These are phyloP conservation scores for Anabas testudineus DNA, from an alignment of 2,797 vertebrate species.

Conservation along the genomic window DNA sequence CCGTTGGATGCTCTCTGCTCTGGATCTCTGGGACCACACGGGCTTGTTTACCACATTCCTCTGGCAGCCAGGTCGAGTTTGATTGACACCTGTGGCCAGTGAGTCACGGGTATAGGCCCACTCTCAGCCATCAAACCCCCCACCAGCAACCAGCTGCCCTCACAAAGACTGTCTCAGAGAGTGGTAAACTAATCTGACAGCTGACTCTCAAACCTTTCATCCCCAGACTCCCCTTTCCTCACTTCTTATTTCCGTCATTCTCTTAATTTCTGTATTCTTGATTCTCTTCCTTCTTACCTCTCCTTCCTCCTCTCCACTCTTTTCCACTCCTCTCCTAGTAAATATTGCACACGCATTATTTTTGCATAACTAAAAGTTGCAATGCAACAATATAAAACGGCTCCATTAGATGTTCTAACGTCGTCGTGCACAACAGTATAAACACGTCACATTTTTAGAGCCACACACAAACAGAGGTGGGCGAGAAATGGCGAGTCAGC, in stretches of 20 bases:
- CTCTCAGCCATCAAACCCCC: conserved; percentile 24
- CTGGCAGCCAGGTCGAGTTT: conserved; percentile 46
- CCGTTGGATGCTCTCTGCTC: conserved; percentile 18
- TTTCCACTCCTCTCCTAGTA: no score
- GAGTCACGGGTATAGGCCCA: conserved; percentile 69
- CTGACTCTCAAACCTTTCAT: conserved; percentile 20
- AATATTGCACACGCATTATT: no score
- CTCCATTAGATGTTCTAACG: neutral
- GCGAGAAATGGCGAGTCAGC: conserved; percentile 55
- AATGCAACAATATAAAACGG: conserved; percentile 5
- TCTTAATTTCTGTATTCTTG: no score
- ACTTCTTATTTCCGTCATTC: neutral
- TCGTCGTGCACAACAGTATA: neutral
- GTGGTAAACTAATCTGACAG: conserved; percentile 54
- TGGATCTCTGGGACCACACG: conserved; percentile 59
- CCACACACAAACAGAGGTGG: conserved; percentile 23
- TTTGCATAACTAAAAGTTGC: neutral
- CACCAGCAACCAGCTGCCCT: conserved; percentile 34
- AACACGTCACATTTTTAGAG: conserved; percentile 24
- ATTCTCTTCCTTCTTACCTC: neutral
- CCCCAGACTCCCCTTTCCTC: neutral
- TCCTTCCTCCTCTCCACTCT: neutral
- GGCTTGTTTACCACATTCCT: conserved; percentile 71
- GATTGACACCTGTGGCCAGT: conserved; percentile 74
- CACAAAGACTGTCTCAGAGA: conserved; percentile 55